Evolutionary conservation across 2,113 vertebrate genomes (phyloP).

Genomic region (Bagarius yarrelli): DNA sequence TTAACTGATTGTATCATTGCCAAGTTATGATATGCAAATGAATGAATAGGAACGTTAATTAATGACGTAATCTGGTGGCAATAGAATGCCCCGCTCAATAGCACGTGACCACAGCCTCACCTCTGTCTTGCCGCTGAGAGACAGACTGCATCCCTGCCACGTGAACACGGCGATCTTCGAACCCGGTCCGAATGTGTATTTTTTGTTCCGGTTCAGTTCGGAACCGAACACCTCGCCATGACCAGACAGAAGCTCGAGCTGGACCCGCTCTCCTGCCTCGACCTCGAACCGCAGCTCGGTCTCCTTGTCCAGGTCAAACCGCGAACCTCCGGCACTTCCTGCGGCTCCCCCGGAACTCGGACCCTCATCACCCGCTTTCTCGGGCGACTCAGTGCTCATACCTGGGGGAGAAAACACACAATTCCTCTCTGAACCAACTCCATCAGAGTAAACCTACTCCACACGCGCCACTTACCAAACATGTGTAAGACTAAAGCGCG

Average conservation of each 20-base stretch:
- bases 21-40: background rate
- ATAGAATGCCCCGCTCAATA: background rate
- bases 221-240: slow-evolving; percentile 95
- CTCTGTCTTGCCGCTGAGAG: slow-evolving; percentile 90
- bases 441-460: background rate
- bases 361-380: slow-evolving; percentile 74
- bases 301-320: slow-evolving; percentile 92
- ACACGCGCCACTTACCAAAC: background rate
- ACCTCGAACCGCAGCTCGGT: slow-evolving; percentile 96
- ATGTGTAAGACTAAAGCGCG: background rate
- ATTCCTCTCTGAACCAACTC: background rate
- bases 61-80: background rate
- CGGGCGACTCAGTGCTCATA: slow-evolving; percentile 69
- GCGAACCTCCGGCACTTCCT: slow-evolving; percentile 65
- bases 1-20: background rate
- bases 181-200: slow-evolving; percentile 90
- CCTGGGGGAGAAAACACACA: slow-evolving; percentile 32
- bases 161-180: slow-evolving; percentile 96
- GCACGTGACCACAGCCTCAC: slow-evolving; percentile 48
- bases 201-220: slow-evolving; percentile 93
- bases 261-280: slow-evolving; percentile 84
- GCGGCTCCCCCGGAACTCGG: slow-evolving; percentile 45
- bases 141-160: slow-evolving; percentile 93
- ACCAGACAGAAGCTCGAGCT: slow-evolving; percentile 87
- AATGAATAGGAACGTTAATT: background rate